Evolutionary conservation across 2,888 invertebrate species (phyloP).

Genomic region (Corythucha ciliata): DNA sequence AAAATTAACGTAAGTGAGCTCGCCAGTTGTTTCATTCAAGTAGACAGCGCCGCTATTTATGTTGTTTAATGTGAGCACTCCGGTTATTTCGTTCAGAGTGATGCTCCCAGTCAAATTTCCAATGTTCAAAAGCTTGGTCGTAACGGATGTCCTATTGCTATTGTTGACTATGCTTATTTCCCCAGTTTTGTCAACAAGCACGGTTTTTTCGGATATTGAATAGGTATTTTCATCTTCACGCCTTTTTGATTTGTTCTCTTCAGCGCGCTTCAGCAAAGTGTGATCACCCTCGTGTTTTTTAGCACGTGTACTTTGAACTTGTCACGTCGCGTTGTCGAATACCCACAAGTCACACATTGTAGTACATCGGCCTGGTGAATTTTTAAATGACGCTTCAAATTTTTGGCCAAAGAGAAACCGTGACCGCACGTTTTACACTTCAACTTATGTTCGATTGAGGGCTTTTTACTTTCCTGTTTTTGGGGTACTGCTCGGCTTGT

Average conservation of each 20-base stretch:
- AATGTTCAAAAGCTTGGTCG: constrained; percentile 13
- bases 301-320: constrained; percentile 24
- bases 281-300: too few species aligned
- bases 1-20: constrained; percentile 28
- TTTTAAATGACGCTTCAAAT: constrained; percentile 25
- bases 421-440: too few species aligned
- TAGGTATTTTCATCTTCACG: too few species aligned
- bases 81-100: constrained; percentile 28
- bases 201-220: too few species aligned
- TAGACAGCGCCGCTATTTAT: constrained; percentile 29
- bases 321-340: constrained; percentile 21
- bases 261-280: too few species aligned
- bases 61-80: constrained; percentile 28
- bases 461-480: too few species aligned
- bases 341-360: constrained; percentile 21
- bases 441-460: constrained; percentile 21
- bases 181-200: constrained; percentile 15
- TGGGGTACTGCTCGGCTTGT: constrained; percentile 17
- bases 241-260: too few species aligned
- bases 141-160: constrained; percentile 12
- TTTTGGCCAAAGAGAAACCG: constrained; percentile 28
- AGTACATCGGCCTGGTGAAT: constrained; percentile 10
- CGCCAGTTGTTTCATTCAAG: constrained; percentile 30
- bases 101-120: constrained; percentile 27
- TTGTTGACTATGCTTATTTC: constrained; percentile 19